phyloP scores from a whole-genome alignment of 2,797 vertebrate genomes.

The Leuciscus waleckii region DNA sequence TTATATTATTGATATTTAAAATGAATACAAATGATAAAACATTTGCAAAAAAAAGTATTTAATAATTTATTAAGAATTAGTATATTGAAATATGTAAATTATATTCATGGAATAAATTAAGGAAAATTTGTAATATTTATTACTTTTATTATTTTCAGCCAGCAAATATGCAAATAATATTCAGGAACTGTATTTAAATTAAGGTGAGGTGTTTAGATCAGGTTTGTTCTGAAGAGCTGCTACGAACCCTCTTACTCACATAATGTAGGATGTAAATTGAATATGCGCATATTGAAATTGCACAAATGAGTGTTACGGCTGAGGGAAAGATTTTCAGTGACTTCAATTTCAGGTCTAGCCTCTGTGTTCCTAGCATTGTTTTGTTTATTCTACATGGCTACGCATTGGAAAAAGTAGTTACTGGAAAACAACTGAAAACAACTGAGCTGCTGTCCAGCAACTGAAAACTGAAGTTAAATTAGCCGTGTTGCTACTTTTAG shows the following conservation, averaged over 20 bases:
- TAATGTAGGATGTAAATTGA: not conserved
- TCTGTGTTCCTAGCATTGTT: not conserved
- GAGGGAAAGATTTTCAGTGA: not conserved
- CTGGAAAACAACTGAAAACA: not conserved
- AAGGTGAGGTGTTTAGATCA: not conserved
- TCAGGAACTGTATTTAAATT: not conserved
- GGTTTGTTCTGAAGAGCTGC: not conserved
- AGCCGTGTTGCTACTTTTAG: not conserved
- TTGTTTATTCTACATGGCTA: not conserved
- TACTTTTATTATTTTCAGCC: not conserved
- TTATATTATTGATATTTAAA: not conserved
- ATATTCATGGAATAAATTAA: not conserved
- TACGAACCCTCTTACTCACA: not conserved
- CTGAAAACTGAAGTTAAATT: not conserved
- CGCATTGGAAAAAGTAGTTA: not conserved
- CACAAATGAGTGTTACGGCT: not conserved
- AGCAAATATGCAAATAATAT: not conserved
- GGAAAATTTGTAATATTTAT: not conserved
- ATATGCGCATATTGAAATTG: not conserved
- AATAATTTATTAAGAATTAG: not conserved
- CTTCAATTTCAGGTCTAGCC: not conserved
- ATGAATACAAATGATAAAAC: too few relatives aligned
- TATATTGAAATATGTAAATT: not conserved
- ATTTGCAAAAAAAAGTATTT: not conserved
- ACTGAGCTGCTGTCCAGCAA: not conserved